Base-by-base conservation (phyloP, 23 tunicate species). In the Trididemnum miniatum region DNA sequence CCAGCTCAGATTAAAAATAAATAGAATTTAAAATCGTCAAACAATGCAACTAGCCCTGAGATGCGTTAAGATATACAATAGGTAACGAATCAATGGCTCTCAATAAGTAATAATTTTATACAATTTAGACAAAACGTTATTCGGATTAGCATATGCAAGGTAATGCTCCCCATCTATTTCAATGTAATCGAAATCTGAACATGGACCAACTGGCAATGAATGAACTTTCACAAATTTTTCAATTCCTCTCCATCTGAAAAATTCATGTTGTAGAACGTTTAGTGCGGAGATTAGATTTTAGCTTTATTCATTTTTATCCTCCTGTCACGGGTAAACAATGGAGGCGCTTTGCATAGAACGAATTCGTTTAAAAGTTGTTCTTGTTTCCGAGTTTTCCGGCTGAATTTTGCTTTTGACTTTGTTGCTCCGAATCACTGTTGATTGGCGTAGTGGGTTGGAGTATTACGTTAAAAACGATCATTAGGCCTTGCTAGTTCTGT, bases 181-280 rank as follows among this genome's bases (percentile, higher is more conserved):
- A 24, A 85, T 78, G 81, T 82, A 88, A 51, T 88, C 87, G 51
- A 88, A 37, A 50, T 82, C 87, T 0, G 87, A 59, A 65, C 66
- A 49, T 2, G 33, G 31, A 1, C 87, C 93, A 31, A 88, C 40
- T 24, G 93, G 87, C 15, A 88, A 38, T 7, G 40, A 33, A 51
- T 88, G 93, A 34, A 74, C 93, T 31, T 34, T 38, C 5, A 79
- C 84, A 52, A 88, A 88, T 36, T 88, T 82, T 35, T 88, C 93
- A 9, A 82, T 51, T 1, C 93, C 93, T 51, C 40, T 34, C 93
- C 93, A 88, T 35, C 93, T 88, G 67, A 44, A 15, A 44, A 44
- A 7, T n/a, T n/a, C n/a, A n/a, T n/a, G n/a, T n/a, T n/a, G n/a
- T n/a, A n/a, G n/a, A n/a, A n/a, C n/a, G n/a, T n/a, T n/a, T n/a